Base-by-base conservation (phyloP, 2,113 vertebrate species). In the Oxygymnocypris stewartii region DNA sequence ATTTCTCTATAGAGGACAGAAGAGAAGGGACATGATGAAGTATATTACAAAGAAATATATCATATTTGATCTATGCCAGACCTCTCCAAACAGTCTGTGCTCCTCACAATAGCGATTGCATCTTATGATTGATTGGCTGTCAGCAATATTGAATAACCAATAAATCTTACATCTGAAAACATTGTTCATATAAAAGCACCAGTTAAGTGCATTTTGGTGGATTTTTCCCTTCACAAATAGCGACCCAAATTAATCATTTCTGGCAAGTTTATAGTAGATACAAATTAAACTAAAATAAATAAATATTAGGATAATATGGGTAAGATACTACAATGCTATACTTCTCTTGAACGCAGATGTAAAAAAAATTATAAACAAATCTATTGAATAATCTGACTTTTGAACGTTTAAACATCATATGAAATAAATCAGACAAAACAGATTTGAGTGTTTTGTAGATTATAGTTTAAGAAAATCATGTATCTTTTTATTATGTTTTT, bases 51-150 rank as follows among this genome's bases (percentile, higher is more conserved):
- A 37, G n/a, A 82, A 1, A 51, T n/a, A 23, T 67, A 67, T 82
- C 61, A 82, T 47, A 67, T 67, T 23, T 67, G 61, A 25, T 44
- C 14, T 47, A 6, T 31, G n/a, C 6, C 59, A 44, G 79, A 81
- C 47, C 12, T 51, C n/a, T 67, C 23, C 6, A 9, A 25, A 42
- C 57, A 16, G 23, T 13, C 18, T 25, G 35, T 73, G 35, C 35
- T 37, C 40, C 73, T 16, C 74, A 77, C 23, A 77, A 77, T 25
- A 77, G 7, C n/a, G n/a, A 49, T 18, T 77, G n/a, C 40, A 65
- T 42, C 59, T 28, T n/a, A 6, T 47, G 79, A 82, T 16, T 67
- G 61, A 81, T 65, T 47, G 23, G 23, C 40, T 81, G 59, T 81
- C 59, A 8, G 23, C 6, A 65, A 65, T 37, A 16, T 6, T 81